These are phyloP conservation scores for Chaetodon trifasciatus DNA, from an alignment of 2,797 vertebrate genomes.

Conservation along the genomic window DNA sequence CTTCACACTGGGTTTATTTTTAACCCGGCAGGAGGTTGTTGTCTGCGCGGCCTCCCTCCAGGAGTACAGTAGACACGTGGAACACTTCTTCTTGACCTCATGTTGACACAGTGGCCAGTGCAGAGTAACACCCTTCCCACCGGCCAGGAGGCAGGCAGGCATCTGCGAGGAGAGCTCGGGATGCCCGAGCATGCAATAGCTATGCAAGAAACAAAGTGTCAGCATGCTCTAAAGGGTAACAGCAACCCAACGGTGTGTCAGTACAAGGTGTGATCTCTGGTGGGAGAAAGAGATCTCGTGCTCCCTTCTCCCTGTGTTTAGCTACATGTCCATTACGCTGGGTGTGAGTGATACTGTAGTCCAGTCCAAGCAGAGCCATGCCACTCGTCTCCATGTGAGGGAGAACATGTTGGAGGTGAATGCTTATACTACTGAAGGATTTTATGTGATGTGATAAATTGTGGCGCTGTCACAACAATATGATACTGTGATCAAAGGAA, in stretches of 20 bases:
- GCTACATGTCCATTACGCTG: slow-evolving; percentile 61
- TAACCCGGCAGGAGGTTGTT: slow-evolving; percentile 73
- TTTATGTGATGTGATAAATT: slow-evolving; percentile 82
- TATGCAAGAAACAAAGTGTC: slow-evolving; percentile 82
- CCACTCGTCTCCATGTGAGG: slow-evolving; percentile 51
- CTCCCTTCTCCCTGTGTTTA: slow-evolving; percentile 64
- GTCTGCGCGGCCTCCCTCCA: slow-evolving; percentile 55
- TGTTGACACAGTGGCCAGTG: slow-evolving; percentile 78
- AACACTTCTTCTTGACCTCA: slow-evolving; percentile 79
- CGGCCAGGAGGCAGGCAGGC: slow-evolving; percentile 59
- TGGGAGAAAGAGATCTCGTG: slow-evolving; percentile 60
- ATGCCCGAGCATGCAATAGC: slow-evolving; percentile 71
- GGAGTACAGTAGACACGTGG: slow-evolving; percentile 71
- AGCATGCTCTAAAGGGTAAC: slow-evolving; percentile 69
- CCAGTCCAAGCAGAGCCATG: slow-evolving; percentile 53
- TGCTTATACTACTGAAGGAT: slow-evolving; percentile 78
- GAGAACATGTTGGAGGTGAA: slow-evolving; percentile 54
- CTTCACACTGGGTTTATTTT: slow-evolving; percentile 85
- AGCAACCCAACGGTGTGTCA: slow-evolving; percentile 66
- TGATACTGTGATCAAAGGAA: slow-evolving; percentile 84
- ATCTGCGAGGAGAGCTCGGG: slow-evolving; percentile 68
- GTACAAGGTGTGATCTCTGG: slow-evolving; percentile 78
- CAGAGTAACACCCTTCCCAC: slow-evolving; percentile 63
- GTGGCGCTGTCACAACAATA: slow-evolving; percentile 78
- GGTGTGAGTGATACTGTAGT: slow-evolving; percentile 62